Base-by-base conservation (phyloP, 2,797 vertebrate genomes). In the Percopsis omiscomaycus region DNA sequence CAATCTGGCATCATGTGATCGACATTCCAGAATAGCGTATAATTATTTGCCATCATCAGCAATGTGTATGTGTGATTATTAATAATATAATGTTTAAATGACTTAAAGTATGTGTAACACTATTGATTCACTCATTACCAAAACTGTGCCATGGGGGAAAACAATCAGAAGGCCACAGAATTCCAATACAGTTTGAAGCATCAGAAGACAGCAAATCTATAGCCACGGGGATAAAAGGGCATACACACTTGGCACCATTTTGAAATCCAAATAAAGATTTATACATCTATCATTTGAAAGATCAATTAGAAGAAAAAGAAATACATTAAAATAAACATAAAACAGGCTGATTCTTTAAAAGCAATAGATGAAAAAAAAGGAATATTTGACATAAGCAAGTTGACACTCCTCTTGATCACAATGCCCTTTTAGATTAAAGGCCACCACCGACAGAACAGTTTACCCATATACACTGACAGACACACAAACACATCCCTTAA, bases 181-280 rank as follows among this genome's bases (percentile, higher is more conserved):
- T 71, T 73, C 50, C 30, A 70, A 65, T 75, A 32, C 61, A 66
- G 22, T 55, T 76, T 78, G 28, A 53, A 75, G 81, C 63, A 76
- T 60, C 22, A 68, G 71, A 78, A 77, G 72, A 80, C 80, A 77
- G 58, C 63, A 64, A 56, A 77, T 69, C 77, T 55, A 68, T 59
- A 63, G 55, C 63, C 58, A 67, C 49, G 42, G 57, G 66, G 67
- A 73, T 30, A 59, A 64, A 66, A 77, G 44, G 55, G 66, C 45
- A 66, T 14, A 69, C 63, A 75, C 61, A 78, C 76, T 91, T 93
- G 91, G 91, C 91, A 93, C 89, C 71, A 66, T 89, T 83, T 80
- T 27, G 4, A 66, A 78, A 74, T 28, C 48, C 30, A 59, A 71
- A 15, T 27, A 44, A 22, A 64, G 11, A 46, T 63, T 62, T 53